phyloP scores from a whole-genome alignment of 2,888 invertebrate species.

The Theretra japonica region DNA sequence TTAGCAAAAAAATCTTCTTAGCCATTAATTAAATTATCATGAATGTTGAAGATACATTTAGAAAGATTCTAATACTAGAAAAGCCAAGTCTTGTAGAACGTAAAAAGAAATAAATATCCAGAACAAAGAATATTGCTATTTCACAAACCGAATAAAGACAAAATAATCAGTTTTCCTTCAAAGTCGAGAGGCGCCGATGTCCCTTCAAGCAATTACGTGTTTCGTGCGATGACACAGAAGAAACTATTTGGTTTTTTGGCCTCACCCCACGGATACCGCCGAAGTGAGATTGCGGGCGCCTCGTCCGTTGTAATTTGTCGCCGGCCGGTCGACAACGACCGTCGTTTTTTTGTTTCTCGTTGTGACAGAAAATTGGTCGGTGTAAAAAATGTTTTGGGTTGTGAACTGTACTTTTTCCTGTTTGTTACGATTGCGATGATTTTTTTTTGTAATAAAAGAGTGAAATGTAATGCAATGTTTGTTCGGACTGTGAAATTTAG shows the following conservation, averaged over 20 bases:
- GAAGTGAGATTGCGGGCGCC: conserved; percentile 70
- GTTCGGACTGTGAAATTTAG: background rate
- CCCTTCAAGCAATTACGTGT: conserved; percentile 56
- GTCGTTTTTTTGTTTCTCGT: conserved; percentile 46
- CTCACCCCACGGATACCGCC: conserved; percentile 44
- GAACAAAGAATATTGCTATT: background rate
- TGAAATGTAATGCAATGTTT: background rate
- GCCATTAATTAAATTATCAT: too few relatives aligned
- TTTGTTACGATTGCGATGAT: conserved; percentile 15
- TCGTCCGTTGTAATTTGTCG: conserved; percentile 72
- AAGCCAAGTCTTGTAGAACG: background rate
- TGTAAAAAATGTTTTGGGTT: conserved; percentile 36
- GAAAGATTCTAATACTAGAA: too few relatives aligned
- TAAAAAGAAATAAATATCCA: background rate
- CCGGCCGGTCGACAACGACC: conserved; percentile 53
- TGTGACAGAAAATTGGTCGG: conserved; percentile 58
- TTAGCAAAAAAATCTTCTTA: too few relatives aligned
- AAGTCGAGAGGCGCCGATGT: conserved; percentile 39
- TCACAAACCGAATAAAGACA: background rate
- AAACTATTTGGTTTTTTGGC: conserved; percentile 59
- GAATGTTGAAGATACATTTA: too few relatives aligned
- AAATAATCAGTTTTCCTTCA: background rate
- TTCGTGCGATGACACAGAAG: conserved; percentile 74
- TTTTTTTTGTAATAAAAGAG: background rate
- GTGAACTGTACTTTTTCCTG: conserved; percentile 16